A percentile compares a stretch with the other conserved stretches of the same genome.
These are phyloP conservation scores for Pygoscelis antarcticus DNA, from an alignment of 2,113 vertebrate species.

Conservation along the genomic window DNA sequence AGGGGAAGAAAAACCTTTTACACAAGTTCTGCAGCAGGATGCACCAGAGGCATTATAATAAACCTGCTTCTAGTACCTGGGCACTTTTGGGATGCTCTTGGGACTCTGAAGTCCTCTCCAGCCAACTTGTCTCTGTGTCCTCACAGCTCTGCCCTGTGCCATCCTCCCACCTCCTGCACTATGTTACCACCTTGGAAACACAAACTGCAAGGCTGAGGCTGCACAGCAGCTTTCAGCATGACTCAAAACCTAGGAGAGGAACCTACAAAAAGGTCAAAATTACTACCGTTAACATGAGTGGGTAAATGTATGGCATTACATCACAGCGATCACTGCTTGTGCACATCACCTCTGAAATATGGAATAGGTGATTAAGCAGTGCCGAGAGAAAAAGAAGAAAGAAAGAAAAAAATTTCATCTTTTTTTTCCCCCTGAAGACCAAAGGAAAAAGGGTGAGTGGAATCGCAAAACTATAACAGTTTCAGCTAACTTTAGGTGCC, in stretches of 20 bases:
- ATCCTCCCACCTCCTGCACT: background rate
- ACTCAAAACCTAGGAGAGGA: background rate
- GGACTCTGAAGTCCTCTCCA: background rate
- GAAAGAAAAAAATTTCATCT: background rate
- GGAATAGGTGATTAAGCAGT: background rate
- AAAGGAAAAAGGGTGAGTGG: accelerated
- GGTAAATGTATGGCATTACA: background rate
- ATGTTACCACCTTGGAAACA: background rate
- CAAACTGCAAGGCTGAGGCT: background rate
- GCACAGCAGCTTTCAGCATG: accelerated
- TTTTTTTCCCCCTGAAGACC: accelerated
- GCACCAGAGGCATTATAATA: background rate
- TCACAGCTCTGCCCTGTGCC: background rate
- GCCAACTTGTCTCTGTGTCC: background rate
- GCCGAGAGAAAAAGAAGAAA: background rate
- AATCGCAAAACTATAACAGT: background rate
- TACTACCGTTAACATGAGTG: background rate
- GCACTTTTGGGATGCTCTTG: background rate
- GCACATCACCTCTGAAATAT: background rate
- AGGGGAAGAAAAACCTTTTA: background rate
- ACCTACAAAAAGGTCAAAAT: background rate
- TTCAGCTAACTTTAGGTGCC: background rate
- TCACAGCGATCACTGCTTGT: background rate
- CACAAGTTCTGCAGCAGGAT: background rate
- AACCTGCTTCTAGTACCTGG: background rate